Evolutionary conservation across 2,888 invertebrate species (phyloP).

Genomic region (Carcina quercana): DNA sequence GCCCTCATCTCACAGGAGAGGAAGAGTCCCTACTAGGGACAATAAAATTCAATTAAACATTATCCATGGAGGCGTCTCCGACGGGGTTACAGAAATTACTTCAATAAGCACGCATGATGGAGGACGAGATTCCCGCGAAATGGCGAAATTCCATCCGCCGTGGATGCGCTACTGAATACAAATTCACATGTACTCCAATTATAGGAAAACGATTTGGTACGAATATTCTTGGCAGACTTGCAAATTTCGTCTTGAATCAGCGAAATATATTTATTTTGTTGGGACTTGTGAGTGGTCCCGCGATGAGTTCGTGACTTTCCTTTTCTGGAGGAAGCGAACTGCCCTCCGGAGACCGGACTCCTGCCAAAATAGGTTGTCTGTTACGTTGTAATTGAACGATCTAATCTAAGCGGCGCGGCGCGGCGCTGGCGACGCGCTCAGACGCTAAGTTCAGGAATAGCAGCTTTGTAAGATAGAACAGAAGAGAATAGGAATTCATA

Average conservation of each 20-base stretch:
- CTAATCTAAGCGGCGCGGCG: slow-evolving; percentile 7
- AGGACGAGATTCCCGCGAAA: slow-evolving; percentile 61
- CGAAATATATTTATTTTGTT: slow-evolving; percentile 73
- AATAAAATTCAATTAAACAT: slow-evolving; percentile 34
- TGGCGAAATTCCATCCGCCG: slow-evolving; percentile 65
- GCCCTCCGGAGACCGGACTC: slow-evolving; percentile 26
- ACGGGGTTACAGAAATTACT: slow-evolving; percentile 58
- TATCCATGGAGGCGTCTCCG: slow-evolving; percentile 23
- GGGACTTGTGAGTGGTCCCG: slow-evolving; percentile 48
- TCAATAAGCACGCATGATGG: slow-evolving; percentile 70
- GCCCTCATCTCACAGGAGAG: no score
- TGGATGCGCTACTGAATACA: slow-evolving; percentile 72
- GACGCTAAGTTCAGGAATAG: no score
- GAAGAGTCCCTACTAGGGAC: no score
- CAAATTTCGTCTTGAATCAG: slow-evolving; percentile 70
- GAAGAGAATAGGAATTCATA: no score
- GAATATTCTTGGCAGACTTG: slow-evolving; percentile 75
- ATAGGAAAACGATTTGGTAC: slow-evolving; percentile 75
- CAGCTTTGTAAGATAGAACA: no score
- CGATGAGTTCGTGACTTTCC: slow-evolving; percentile 55
- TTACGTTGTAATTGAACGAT: slow-evolving; percentile 19
- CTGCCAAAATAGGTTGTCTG: slow-evolving; percentile 22
- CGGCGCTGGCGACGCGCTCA: no score
- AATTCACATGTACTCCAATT: slow-evolving; percentile 75
- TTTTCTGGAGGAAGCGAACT: slow-evolving; percentile 39